Percentiles rank a stretch among this genome's conserved stretches.
Evolutionary conservation across 2,888 invertebrate genomes (phyloP).

Genomic region (Pseudococcus jackbeardsleyi): DNA sequence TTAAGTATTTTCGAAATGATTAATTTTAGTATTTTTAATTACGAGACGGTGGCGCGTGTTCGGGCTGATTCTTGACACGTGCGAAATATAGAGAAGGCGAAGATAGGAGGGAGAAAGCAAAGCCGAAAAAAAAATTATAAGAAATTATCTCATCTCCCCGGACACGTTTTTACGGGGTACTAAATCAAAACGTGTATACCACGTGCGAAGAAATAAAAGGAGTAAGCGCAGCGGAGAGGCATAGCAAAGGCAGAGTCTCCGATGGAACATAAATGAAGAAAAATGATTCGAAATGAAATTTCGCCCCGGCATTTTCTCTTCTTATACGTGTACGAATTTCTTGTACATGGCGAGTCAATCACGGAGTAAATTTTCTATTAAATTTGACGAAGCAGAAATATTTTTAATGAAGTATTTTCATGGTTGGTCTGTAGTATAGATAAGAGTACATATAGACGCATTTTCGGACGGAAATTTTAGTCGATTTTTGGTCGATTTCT

Average conservation of each 20-base stretch:
- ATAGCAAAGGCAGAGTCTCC: background rate
- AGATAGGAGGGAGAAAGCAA: background rate
- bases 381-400: constrained; percentile 33
- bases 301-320: background rate
- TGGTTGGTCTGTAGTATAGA: background rate
- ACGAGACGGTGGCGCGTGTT: constrained; percentile 12
- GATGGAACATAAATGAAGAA: constrained; percentile 27
- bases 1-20: constrained; percentile 19
- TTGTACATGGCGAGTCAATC: background rate
- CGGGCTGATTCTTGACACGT: constrained; percentile 1
- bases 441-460: background rate
- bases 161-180: constrained; percentile 23
- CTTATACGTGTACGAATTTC: background rate
- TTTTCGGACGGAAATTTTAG: background rate
- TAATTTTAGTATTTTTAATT: constrained; percentile 24
- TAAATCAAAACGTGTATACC: constrained; percentile 26
- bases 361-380: constrained; percentile 15
- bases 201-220: constrained; percentile 10
- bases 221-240: too few relatives aligned
- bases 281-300: constrained; percentile 40
- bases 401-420: constrained; percentile 18
- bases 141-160: constrained; percentile 26
- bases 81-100: background rate
- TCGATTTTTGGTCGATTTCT: background rate
- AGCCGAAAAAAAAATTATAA: background rate